These are phyloP conservation scores for Heliconius cydno DNA, from an alignment of 2,888 invertebrate genomes.

Conservation along the genomic window DNA sequence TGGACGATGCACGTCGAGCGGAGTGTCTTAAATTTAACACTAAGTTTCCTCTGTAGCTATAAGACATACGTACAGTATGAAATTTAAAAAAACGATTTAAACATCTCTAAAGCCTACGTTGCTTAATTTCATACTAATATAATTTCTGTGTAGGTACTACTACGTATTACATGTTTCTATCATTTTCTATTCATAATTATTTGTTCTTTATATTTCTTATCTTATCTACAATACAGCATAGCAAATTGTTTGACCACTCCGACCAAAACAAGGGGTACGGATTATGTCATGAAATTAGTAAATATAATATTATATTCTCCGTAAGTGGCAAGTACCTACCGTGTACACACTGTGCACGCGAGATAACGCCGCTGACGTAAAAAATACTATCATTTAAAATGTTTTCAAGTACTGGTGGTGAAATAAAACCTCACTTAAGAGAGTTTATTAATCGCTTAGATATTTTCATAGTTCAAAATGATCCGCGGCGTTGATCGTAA, in stretches of 20 bases:
- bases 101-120: too few relatives aligned
- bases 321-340: conserved; percentile 12
- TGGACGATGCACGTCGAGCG: too few relatives aligned
- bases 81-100: too few relatives aligned
- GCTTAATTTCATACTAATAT: neutral
- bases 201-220: neutral
- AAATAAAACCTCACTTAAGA: too few relatives aligned
- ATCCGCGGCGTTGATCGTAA: too few relatives aligned
- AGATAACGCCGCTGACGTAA: conserved; percentile 19
- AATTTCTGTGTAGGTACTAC: neutral
- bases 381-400: neutral
- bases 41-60: too few relatives aligned
- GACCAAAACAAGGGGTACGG: neutral
- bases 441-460: too few relatives aligned
- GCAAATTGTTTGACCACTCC: neutral
- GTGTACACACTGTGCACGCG: neutral
- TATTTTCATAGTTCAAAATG: too few relatives aligned
- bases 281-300: conserved; percentile 16
- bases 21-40: too few relatives aligned
- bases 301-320: neutral
- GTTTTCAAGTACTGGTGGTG: too few relatives aligned
- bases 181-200: neutral
- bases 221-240: neutral
- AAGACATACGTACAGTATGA: too few relatives aligned
- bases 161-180: too few relatives aligned